Conservation (phyloP, 2,888 invertebrate genomes). For the Drosophila limbata region DNA sequence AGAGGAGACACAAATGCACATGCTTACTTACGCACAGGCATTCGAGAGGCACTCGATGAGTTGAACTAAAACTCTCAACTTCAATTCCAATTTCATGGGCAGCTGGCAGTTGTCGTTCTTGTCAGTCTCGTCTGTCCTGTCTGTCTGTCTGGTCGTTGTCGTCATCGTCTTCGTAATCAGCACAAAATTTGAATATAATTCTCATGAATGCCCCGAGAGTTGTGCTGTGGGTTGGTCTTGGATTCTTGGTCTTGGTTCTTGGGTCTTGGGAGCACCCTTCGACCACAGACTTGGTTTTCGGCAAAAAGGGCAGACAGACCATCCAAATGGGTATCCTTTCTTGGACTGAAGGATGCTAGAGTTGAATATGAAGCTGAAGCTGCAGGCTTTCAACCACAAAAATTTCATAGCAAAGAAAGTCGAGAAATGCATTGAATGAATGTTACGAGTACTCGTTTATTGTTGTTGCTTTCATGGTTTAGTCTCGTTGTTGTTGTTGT, state of each 20-base stretch:
- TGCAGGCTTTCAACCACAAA: slow-evolving; percentile 62
- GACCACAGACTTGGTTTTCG: slow-evolving; percentile 29
- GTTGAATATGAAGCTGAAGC: slow-evolving; percentile 23
- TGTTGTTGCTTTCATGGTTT: slow-evolving; percentile 9
- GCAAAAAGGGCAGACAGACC: background rate
- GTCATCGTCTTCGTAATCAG: slow-evolving; percentile 56
- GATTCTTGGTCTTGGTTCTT: slow-evolving; percentile 11
- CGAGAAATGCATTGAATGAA: slow-evolving; percentile 50
- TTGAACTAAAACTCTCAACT: slow-evolving; percentile 47
- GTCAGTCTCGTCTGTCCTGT: slow-evolving; percentile 2
- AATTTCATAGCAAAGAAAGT: slow-evolving; percentile 57
- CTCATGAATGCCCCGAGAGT: slow-evolving; percentile 68
- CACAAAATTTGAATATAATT: slow-evolving; percentile 77
- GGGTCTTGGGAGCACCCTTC: slow-evolving; percentile 26
- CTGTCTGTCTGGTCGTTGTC: slow-evolving; percentile 6
- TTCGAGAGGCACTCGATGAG: slow-evolving; percentile 48
- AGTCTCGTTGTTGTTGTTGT: slow-evolving; percentile 20
- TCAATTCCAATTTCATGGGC: slow-evolving; percentile 58
- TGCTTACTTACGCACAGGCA: slow-evolving; percentile 20
- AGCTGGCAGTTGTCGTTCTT: slow-evolving; percentile 43
- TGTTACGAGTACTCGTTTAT: slow-evolving; percentile 8
- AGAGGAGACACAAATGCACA: slow-evolving; percentile 14
- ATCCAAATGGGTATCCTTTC: slow-evolving; percentile 11
- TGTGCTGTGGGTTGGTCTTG: slow-evolving; percentile 31
- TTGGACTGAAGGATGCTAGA: slow-evolving; percentile 16